Base-by-base conservation (phyloP, 64 coral and sea anemone species). In the Anthopleura sola region DNA sequence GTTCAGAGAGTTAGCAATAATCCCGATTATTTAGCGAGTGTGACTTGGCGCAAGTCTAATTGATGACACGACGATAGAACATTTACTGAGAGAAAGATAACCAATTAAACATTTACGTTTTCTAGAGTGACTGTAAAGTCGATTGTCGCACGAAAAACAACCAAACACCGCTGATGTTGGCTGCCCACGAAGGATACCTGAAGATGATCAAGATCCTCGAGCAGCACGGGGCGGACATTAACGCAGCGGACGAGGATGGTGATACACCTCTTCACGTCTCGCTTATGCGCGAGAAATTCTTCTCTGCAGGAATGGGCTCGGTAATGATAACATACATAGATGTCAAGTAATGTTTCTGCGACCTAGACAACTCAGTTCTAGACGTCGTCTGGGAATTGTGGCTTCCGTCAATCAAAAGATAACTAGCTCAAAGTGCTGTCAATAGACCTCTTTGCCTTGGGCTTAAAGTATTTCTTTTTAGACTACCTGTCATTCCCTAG, bases 251-350 rank as follows among this genome's bases (percentile, higher is more conserved):
- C 21, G 29, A 56, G 20, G 77, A 86, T 49, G 69, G 84, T 4
- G 90, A 91, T 36, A 91, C 83, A 23, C 39, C 83, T 26, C 75
- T 91, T 20, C 90, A 91, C 32, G 44, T 91, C 8, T 48, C 84
- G 12, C 57, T 91, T 1, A 66, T 36, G 4, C 86, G 78, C 55
- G 89, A 91, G 46, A 84, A 84, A 54, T 84, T 84, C 82, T 55
- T 23, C 50, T 53, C 49, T 14, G 34, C 53, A 33, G 53, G 82
- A 19, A 53, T 84, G 53, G 82, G 82, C 24, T 55, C n/a, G 82
- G 82, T 84, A 84, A 44, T 44, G 9, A 44, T 44, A 6, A 44
- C 40, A 44, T 44, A 44, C 39, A 44, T 44, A 44, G 9, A 44
- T 44, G 4, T 3, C 9, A 44, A 44, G 1, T 8, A 0, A 44